Percentiles rank a stretch among this genome's conserved stretches.
phyloP scores from a whole-genome alignment of 2,113 vertebrate genomes.

The Tricholaema leucomelas region DNA sequence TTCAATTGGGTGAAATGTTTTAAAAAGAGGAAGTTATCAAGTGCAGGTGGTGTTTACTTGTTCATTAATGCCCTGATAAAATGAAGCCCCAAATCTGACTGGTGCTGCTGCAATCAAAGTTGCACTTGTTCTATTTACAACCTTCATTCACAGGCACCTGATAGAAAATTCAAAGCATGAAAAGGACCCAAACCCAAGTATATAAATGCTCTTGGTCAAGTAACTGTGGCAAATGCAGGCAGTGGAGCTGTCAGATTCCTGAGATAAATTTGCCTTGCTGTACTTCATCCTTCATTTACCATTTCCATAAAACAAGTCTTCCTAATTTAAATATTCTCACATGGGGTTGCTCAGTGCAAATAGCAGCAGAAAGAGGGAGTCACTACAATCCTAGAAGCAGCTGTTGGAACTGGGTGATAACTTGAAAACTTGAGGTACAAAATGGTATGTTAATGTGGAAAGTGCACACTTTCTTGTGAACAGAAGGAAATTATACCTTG shows the following conservation, averaged over 20 bases:
- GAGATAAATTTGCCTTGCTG: neutral
- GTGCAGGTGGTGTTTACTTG: neutral
- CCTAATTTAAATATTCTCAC: slow-evolving; percentile 32
- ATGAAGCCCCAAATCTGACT: neutral
- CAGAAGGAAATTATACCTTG: neutral
- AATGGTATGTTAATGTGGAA: neutral
- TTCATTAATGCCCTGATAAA: neutral
- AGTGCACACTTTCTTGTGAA: neutral
- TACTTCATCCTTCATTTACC: slow-evolving; percentile 29
- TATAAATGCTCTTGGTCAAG: neutral
- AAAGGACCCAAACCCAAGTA: neutral
- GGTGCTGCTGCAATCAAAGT: neutral
- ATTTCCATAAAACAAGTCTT: neutral
- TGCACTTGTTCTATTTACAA: neutral
- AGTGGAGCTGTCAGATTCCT: neutral
- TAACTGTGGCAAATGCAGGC: neutral
- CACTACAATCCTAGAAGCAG: neutral
- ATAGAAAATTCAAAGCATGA: neutral
- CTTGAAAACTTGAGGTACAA: neutral
- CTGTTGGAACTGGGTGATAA: neutral
- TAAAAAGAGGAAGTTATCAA: neutral
- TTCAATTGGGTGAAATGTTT: neutral
- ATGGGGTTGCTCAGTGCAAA: neutral
- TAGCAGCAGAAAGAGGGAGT: neutral
- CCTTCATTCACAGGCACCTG: neutral